phyloP scores from a whole-genome alignment of 2,113 vertebrate species.

The Loxodonta africana region DNA sequence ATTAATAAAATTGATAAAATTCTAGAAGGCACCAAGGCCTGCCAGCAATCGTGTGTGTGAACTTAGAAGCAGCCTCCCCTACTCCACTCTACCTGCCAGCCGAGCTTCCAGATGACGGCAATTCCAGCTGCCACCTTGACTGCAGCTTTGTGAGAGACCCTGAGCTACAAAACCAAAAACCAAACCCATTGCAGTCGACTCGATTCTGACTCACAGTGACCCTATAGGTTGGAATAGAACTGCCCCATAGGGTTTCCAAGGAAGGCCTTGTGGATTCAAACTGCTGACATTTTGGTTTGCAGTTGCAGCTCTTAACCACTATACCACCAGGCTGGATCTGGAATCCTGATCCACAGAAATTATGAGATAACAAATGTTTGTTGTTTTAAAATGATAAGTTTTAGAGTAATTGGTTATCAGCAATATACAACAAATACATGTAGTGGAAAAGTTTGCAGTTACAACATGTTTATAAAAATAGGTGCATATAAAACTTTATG shows the following conservation, averaged over 20 bases:
- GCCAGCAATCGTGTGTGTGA: not conserved
- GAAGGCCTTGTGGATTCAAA: too few relatives aligned
- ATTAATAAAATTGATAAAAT: not conserved
- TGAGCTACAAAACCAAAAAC: too few relatives aligned
- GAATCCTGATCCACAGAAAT: not conserved
- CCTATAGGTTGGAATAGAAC: too few relatives aligned
- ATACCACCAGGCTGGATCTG: not conserved
- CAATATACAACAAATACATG: not conserved
- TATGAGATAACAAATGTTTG: not conserved
- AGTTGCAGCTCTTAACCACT: too few relatives aligned
- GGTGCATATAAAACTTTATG: not conserved
- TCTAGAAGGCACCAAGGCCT: not conserved
- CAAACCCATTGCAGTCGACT: too few relatives aligned
- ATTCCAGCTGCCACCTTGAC: not conserved
- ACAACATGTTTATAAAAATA: not conserved
- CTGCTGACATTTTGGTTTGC: too few relatives aligned
- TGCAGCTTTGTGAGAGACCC: too few relatives aligned
- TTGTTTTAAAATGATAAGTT: not conserved
- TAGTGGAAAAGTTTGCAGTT: not conserved
- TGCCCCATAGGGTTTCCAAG: too few relatives aligned
- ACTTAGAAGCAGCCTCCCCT: not conserved
- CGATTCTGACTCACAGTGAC: too few relatives aligned
- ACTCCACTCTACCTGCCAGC: not conserved
- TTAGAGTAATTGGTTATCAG: not conserved
- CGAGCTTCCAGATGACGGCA: not conserved